These are phyloP conservation scores for Burhinus bistriatus DNA, from an alignment of 2,113 vertebrate species.

Conservation along the genomic window DNA sequence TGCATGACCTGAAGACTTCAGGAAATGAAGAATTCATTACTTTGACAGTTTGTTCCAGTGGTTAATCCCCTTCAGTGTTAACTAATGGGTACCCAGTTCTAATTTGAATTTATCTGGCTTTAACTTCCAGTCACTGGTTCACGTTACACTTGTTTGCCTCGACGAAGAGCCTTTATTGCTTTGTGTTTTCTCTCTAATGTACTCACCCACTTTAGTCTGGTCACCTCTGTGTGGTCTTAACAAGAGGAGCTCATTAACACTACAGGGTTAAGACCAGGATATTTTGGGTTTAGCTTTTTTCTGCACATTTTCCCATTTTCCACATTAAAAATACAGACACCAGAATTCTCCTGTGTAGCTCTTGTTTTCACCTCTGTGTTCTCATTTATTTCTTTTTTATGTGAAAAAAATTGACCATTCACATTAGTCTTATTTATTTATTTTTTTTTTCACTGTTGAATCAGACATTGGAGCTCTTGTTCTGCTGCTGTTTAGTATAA, in stretches of 20 bases:
- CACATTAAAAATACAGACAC: not conserved
- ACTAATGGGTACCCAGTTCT: not conserved
- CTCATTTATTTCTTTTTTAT: not conserved
- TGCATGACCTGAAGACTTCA: not conserved
- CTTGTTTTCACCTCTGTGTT: not conserved
- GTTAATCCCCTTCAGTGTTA: not conserved
- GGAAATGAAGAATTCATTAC: not conserved
- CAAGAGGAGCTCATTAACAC: not conserved
- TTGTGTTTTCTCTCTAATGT: not conserved
- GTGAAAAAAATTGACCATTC: not conserved
- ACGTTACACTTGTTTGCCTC: not conserved
- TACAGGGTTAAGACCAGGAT: not conserved
- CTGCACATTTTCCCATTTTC: not conserved
- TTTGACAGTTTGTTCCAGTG: not conserved
- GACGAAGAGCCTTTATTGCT: not conserved
- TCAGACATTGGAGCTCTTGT: not conserved
- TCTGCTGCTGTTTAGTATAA: not conserved
- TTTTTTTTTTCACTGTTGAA: not conserved
- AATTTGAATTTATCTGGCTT: slow-evolving; percentile 1
- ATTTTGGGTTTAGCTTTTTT: not conserved
- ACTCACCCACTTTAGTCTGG: not conserved
- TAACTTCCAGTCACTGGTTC: not conserved
- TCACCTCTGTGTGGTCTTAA: not conserved
- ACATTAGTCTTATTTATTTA: not conserved
- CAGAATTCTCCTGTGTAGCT: not conserved